phyloP scores from a whole-genome alignment of 2,888 invertebrate species.

The Crepidodera aurea region DNA sequence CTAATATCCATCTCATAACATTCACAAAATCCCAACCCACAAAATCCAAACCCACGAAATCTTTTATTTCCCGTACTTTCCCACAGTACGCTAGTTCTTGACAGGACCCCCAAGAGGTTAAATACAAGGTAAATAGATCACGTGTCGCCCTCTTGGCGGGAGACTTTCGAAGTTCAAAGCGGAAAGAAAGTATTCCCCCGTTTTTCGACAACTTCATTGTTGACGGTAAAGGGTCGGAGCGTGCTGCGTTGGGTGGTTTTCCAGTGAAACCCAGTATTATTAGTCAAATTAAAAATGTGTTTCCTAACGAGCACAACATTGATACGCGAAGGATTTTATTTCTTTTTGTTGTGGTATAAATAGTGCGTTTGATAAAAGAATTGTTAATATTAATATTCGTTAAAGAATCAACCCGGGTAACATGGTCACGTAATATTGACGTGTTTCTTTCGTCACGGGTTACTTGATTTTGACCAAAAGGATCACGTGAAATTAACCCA shows the following conservation, averaged over 20 bases:
- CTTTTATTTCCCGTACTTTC: slow-evolving; percentile 20
- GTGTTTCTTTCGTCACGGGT: no score
- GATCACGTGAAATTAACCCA: no score
- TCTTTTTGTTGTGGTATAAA: no score
- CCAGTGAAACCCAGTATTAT: slow-evolving; percentile 43
- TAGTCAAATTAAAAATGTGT: slow-evolving; percentile 45
- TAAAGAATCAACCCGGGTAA: no score
- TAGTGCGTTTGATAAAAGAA: no score
- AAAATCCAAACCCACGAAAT: not conserved
- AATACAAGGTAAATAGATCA: slow-evolving; percentile 44
- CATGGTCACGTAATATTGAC: no score
- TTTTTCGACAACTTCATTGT: slow-evolving; percentile 22
- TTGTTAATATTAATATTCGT: no score
- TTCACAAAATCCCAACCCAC: no score
- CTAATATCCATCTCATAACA: no score
- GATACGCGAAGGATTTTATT: no score
- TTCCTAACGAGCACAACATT: not conserved
- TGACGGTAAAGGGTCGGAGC: slow-evolving; percentile 34
- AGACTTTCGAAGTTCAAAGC: slow-evolving; percentile 28
- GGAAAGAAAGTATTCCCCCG: slow-evolving; percentile 18
- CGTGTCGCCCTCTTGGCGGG: slow-evolving; percentile 48
- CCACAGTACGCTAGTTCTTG: slow-evolving; percentile 30
- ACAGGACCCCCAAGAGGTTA: slow-evolving; percentile 39
- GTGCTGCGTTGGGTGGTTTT: slow-evolving; percentile 31
- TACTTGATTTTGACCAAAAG: no score